Evolutionary conservation across 2,797 vertebrate species (phyloP).

Genomic region (Hybognathus amarus): DNA sequence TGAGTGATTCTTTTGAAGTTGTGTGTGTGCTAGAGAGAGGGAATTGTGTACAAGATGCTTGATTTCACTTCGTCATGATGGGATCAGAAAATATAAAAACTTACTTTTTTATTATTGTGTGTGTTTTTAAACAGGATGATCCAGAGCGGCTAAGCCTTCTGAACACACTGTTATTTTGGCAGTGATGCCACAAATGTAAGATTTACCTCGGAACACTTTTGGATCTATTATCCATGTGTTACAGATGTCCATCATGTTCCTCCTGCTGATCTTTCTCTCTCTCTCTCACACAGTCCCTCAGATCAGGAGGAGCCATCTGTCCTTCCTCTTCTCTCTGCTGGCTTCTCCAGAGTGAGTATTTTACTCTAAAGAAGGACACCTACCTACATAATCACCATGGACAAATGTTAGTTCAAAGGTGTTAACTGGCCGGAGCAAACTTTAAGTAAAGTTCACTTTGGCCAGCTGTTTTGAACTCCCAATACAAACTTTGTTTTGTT

Average conservation of each 20-base stretch:
- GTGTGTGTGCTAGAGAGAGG: neutral
- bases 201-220: slow-evolving; percentile 38
- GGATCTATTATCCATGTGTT: slow-evolving; percentile 26
- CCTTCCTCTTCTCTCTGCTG: slow-evolving; percentile 89
- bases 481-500: neutral
- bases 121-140: slow-evolving; percentile 81
- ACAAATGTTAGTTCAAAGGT: neutral
- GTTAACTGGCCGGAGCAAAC: neutral
- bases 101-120: neutral
- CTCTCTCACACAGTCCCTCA: slow-evolving; percentile 79
- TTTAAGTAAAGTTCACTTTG: neutral
- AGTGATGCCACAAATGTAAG: slow-evolving; percentile 87
- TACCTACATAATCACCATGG: neutral
- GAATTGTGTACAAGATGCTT: neutral
- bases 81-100: neutral
- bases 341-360: slow-evolving; percentile 90
- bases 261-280: slow-evolving; percentile 48
- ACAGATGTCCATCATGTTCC: slow-evolving; percentile 49
- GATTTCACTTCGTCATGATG: neutral
- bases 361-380: neutral
- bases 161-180: slow-evolving; percentile 90
- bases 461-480: neutral
- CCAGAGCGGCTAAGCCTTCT: slow-evolving; percentile 86
- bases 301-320: slow-evolving; percentile 90
- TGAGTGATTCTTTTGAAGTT: slow-evolving; percentile 21